Base-by-base conservation (phyloP, 2,888 invertebrate genomes). In the Apamea crenata region DNA sequence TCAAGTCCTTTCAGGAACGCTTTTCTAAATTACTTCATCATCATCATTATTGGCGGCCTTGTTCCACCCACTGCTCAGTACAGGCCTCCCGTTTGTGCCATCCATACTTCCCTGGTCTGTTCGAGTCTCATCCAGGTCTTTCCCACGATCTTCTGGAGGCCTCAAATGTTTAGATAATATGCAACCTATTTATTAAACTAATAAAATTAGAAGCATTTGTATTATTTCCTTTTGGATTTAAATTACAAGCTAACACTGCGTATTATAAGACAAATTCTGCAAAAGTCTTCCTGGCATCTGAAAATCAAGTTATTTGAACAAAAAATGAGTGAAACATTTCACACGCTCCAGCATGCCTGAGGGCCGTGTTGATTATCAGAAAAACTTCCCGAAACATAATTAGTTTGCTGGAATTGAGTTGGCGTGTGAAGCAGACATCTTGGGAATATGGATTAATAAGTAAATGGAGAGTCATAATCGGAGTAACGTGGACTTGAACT, bases 301-400 rank as follows among this genome's bases (percentile, higher is more conserved):
- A 74, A 78, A 78, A 21, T 6, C 50, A 53, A 21, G 18, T 21
- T 76, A 47, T 14, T 25, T 25, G 32, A 18, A 21, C 32, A 79
- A 79, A 84, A 63, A 79, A 29, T 36, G 53, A 68, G 61, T 32
- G 29, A 40, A 63, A 36, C 16, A 50, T 56, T 86, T 77, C 77
- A 73, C 87, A 86, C 77, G 59, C 59, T 72, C 63, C 70, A 25
- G 29, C n/a, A 14, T 44, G 47, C 36, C 50, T 29, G 63, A 32
- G 50, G 16, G 68, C 71, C 68, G n/a, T 61, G 72, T 66, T 73
- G 25, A 70, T 70, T 67, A 74, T 50, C 47, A 78, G 50, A 83
- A 83, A 73, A 80, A 71, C 77, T 77, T 80, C 75, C 61, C 74
- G 40, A 88, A 86, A 77, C 63, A n/a, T 77, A 88, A 86, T 86